Conservation (phyloP, 2,113 vertebrate genomes). For the Ailurus styani region DNA sequence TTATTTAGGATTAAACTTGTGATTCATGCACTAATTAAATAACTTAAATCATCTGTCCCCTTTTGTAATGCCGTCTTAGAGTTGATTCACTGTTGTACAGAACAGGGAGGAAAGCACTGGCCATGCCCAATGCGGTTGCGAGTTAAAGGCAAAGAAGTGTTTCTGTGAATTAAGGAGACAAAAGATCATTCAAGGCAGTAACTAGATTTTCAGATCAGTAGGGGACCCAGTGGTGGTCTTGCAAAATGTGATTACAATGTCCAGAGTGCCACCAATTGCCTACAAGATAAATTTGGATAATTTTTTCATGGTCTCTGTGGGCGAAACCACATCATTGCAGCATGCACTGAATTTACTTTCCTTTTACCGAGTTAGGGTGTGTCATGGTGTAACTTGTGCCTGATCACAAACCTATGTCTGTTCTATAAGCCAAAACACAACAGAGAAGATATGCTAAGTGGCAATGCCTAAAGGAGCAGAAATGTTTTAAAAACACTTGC, state of each 20-base stretch:
- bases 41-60: constrained; percentile 65
- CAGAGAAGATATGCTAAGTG: background rate
- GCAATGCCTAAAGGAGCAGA: background rate
- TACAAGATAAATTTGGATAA: background rate
- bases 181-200: constrained; percentile 38
- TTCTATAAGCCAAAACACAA: background rate
- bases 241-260: constrained; percentile 35
- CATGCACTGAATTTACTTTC: background rate
- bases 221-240: constrained; percentile 42
- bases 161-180: constrained; percentile 51
- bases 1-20: constrained; percentile 35
- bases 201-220: constrained; percentile 58
- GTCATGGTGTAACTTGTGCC: background rate
- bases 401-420: background rate
- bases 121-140: constrained; percentile 22
- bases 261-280: background rate
- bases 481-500: background rate
- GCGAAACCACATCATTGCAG: background rate
- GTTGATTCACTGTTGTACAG: constrained; percentile 38
- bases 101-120: constrained; percentile 26
- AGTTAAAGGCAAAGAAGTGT: constrained; percentile 39
- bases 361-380: background rate
- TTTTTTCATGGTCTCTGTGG: constrained; percentile 5
- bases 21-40: constrained; percentile 50
- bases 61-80: constrained; percentile 47